Evolutionary conservation across 53 echinoderm and acorn worm genomes (phyloP), one percentile per base, ranked within the genome.

Genomic region (Henricia sp.): DNA sequence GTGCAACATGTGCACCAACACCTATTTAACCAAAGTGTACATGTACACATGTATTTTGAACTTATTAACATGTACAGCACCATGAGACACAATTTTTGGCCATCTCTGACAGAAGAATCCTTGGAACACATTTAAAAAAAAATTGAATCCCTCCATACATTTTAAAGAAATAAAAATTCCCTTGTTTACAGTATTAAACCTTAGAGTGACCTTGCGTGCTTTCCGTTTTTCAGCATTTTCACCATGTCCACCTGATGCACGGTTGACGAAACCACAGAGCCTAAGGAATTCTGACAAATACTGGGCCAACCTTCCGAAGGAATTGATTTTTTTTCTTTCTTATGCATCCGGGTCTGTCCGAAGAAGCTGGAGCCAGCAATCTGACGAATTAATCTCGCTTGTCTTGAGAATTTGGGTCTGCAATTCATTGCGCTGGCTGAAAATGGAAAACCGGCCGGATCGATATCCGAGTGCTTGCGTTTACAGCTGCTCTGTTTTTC

Each of bases 241-340:
- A 12, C 62, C 0, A 0, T 19, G n/a, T 39, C 76, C 76, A 76
- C 76, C 57, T 76, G 76, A 56, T 76, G 76, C 76, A 57, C 43
- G 57, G 38, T 11, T 9, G 76, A 56, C 43, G 76, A 76, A 40
- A 40, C 6, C 29, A 38, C 55, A 16, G 58, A 14, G 58, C 36
- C 37, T 21, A 26, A 76, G 41, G 40, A 59, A 56, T n/a, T 56
- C 57, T 57, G 29, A 3, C 56, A 56, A 76, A 75, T 58, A 76
- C 59, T 57, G 76, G 76, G 25, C 16, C 26, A 67, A 57, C 43
- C 59, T 76, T 25, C 59, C 43, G 40, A 0, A 26, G 1, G 13
- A 56, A 76, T 76, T 76, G 76, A 76, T 76, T 76, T 76, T 76
- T 57, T 29, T 25, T 39, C 29, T 57, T 36, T 24, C 13, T 24